Evolutionary conservation across 2,888 invertebrate species (phyloP).

Genomic region (Rhingia campestris): DNA sequence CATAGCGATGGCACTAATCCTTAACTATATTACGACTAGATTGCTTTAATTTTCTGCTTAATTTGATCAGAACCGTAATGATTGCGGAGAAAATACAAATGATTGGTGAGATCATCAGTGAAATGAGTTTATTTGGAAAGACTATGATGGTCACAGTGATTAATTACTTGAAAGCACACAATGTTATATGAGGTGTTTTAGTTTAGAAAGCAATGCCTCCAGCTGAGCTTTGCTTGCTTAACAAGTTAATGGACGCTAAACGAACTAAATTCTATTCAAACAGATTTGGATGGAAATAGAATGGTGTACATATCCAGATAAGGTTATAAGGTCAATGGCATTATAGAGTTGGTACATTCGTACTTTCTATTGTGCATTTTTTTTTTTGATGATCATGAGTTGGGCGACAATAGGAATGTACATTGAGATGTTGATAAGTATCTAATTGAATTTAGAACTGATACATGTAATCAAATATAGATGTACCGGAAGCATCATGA

Average conservation of each 20-base stretch:
- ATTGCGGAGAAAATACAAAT: slow-evolving; percentile 5
- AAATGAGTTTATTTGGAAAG: background rate
- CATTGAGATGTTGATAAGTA: too few relatives aligned
- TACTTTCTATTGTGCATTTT: background rate
- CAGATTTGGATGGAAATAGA: background rate
- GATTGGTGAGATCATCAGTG: slow-evolving; percentile 30
- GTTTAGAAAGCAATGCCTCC: background rate
- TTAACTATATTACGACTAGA: background rate
- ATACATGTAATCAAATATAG: too few relatives aligned
- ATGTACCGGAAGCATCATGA: too few relatives aligned
- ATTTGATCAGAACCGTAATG: slow-evolving; percentile 22
- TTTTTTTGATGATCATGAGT: background rate
- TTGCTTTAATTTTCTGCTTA: slow-evolving; percentile 30
- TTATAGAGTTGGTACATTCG: background rate
- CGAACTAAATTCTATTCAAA: background rate
- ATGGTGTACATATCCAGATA: background rate
- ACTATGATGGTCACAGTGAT: slow-evolving; percentile 15
- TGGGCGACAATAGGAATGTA: background rate
- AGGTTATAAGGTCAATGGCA: background rate
- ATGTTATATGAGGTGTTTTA: background rate
- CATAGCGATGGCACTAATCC: background rate
- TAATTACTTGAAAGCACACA: slow-evolving; percentile 4
- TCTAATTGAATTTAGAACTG: too few relatives aligned
- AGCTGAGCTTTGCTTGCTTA: background rate
- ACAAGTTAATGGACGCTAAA: slow-evolving; percentile 18